Conservation (phyloP, 2,113 vertebrate genomes). For the Gallinago undulata region DNA sequence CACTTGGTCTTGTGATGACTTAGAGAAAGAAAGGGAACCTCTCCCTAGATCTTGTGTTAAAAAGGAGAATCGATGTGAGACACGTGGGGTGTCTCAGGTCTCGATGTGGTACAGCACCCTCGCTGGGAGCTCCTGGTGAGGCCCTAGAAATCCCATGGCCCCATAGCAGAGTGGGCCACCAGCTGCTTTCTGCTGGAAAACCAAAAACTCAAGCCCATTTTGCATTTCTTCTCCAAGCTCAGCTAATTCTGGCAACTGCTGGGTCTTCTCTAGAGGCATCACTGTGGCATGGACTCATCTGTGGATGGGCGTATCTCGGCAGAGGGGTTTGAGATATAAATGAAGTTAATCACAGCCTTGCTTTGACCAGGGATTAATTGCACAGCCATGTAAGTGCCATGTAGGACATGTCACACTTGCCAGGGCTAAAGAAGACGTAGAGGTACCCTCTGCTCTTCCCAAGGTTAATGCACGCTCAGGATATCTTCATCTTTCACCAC, state of each 20-base stretch:
- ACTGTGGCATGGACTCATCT: neutral
- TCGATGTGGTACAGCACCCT: neutral
- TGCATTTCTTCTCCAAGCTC: neutral
- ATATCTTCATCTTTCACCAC: too few species aligned
- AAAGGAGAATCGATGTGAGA: neutral
- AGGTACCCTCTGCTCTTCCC: neutral
- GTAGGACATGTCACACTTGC: rapidly evolving
- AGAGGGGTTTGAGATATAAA: neutral
- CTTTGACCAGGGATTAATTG: neutral
- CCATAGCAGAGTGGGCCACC: neutral
- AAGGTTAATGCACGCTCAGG: neutral
- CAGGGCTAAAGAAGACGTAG: rapidly evolving
- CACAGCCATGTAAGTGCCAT: neutral
- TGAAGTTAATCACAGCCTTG: neutral
- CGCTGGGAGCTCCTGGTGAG: neutral
- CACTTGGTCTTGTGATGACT: neutral
- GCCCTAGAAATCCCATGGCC: neutral
- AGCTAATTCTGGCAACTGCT: neutral
- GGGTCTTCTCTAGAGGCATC: neutral
- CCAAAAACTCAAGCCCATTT: neutral
- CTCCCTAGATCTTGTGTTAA: neutral
- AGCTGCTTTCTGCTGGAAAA: neutral
- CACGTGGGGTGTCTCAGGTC: neutral
- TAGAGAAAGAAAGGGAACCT: neutral
- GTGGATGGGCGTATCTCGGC: neutral